These are phyloP conservation scores for Pseudonaja textilis DNA, from an alignment of 2,113 vertebrate species.

Conservation along the genomic window DNA sequence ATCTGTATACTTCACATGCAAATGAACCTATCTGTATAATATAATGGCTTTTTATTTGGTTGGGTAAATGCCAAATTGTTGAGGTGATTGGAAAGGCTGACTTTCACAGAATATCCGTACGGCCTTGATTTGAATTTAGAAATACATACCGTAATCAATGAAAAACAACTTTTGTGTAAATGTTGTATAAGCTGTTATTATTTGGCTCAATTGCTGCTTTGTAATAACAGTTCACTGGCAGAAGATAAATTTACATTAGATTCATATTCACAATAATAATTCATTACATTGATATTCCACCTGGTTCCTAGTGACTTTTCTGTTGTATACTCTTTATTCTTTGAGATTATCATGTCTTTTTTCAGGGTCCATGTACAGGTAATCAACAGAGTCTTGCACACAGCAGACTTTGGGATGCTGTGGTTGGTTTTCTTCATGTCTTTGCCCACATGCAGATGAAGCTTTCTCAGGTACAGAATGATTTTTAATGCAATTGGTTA, in stretches of 20 bases:
- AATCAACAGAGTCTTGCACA: conserved; percentile 97
- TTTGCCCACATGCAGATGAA: conserved; percentile 99
- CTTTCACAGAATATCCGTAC: not conserved
- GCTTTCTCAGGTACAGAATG: conserved; percentile 84
- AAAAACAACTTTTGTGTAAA: not conserved
- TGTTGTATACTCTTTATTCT: conserved; percentile 22
- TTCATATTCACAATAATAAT: not conserved
- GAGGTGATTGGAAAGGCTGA: not conserved
- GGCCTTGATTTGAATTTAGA: not conserved
- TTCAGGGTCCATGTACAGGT: conserved; percentile 91
- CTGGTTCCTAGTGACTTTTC: not conserved
- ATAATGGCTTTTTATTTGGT: not conserved
- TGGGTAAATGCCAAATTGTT: not conserved
- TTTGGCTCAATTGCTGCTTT: not conserved
- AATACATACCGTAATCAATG: not conserved
- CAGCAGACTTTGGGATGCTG: conserved; percentile 95
- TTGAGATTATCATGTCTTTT: not conserved
- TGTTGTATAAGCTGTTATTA: not conserved
- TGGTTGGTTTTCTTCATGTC: conserved; percentile 95
- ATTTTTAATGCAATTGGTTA: not conserved
- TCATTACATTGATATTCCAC: not conserved
- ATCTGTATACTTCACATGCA: not conserved
- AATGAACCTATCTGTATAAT: not conserved
- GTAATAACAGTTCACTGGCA: not conserved
- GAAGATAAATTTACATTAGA: not conserved